phyloP scores from a whole-genome alignment of 2,797 vertebrate species.

The Jordanella pulchra region DNA sequence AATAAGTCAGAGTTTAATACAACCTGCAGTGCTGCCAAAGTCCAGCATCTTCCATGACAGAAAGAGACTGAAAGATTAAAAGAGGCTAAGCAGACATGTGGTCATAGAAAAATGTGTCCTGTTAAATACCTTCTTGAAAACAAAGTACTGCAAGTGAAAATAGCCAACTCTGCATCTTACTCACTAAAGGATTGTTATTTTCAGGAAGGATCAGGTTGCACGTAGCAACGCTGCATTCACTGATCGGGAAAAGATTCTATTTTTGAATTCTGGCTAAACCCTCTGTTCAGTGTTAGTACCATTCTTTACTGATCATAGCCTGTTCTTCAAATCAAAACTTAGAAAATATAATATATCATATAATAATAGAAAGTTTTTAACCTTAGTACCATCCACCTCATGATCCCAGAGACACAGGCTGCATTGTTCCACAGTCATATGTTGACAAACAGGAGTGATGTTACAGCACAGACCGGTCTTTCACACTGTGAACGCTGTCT shows the following conservation, averaged over 20 bases:
- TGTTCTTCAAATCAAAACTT: neutral
- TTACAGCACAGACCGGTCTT: constrained; percentile 46
- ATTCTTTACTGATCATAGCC: too few species aligned
- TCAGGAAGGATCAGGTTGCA: neutral
- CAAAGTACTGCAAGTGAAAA: neutral
- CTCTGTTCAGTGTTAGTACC: too few species aligned
- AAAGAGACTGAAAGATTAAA: too few species aligned
- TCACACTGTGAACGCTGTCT: constrained; percentile 45
- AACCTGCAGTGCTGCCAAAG: too few species aligned
- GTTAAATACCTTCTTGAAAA: too few species aligned
- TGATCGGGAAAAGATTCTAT: neutral
- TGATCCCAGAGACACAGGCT: constrained; percentile 59
- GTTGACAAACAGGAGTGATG: constrained; percentile 56
- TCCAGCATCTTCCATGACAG: too few species aligned
- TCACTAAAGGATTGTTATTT: neutral
- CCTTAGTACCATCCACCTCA: constrained; percentile 56
- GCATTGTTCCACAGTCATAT: constrained; percentile 60
- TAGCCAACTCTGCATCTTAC: neutral
- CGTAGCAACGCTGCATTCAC: neutral
- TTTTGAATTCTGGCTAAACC: neutral
- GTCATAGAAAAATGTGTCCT: too few species aligned
- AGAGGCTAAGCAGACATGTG: too few species aligned
- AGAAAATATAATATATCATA: neutral
- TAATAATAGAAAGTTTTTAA: neutral
- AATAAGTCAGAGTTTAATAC: too few species aligned